A percentile compares a stretch with the other conserved stretches of the same genome.
phyloP scores from a whole-genome alignment of 2,888 invertebrate species.

The Eristalis intricaria region DNA sequence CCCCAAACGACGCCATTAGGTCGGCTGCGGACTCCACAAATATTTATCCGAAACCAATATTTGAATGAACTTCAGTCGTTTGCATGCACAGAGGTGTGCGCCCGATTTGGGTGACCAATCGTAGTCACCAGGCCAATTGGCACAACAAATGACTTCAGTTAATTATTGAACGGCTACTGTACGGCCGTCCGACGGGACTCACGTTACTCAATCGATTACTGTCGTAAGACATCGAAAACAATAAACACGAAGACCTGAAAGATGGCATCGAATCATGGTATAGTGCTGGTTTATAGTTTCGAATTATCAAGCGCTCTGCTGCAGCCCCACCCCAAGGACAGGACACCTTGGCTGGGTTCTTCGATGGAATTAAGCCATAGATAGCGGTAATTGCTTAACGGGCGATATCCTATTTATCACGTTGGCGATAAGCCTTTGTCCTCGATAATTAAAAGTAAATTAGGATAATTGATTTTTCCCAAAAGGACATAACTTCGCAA shows the following conservation, averaged over 20 bases:
- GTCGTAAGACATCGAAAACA: conserved; percentile 28
- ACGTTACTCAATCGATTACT: conserved; percentile 17
- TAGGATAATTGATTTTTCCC: conserved; percentile 39
- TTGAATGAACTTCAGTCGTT: conserved; percentile 19
- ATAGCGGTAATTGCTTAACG: conserved; percentile 30
- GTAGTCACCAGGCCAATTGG: conserved; percentile 14
- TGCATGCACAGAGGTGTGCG: background rate
- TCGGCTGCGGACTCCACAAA: conserved; percentile 13
- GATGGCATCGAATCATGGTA: conserved; percentile 50
- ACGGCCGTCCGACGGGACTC: background rate
- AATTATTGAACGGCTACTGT: background rate
- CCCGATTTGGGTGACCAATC: background rate
- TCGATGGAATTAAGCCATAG: conserved; percentile 34
- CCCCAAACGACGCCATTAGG: conserved; percentile 47
- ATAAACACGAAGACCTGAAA: conserved; percentile 53
- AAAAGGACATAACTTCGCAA: conserved; percentile 7
- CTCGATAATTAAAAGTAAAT: conserved; percentile 45
- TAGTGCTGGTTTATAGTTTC: conserved; percentile 34
- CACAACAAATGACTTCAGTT: conserved; percentile 15
- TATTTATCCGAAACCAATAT: conserved; percentile 38
- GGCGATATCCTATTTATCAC: conserved; percentile 43
- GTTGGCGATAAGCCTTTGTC: conserved; percentile 44
- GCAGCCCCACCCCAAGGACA: conserved; percentile 19
- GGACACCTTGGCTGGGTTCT: background rate
- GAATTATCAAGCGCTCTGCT: conserved; percentile 39